phyloP scores from a whole-genome alignment of 2,888 invertebrate genomes.

The Shargacucullia verbasci region DNA sequence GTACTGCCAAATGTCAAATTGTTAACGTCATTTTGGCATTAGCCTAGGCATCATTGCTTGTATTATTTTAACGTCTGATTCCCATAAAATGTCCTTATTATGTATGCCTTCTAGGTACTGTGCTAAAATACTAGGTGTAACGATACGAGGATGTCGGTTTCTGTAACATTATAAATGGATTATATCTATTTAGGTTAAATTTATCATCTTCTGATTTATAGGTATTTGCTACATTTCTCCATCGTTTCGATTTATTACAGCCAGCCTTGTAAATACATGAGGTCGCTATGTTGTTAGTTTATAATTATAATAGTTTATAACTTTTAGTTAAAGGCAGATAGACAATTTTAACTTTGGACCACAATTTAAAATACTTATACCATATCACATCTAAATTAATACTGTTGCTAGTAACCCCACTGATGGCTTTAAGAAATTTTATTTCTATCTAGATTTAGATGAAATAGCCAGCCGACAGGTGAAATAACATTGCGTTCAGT shows the following conservation, averaged over 20 bases:
- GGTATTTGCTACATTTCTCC: neutral
- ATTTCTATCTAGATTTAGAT: slow-evolving; percentile 1
- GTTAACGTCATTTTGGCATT: slow-evolving; percentile 28
- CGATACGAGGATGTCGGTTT: neutral
- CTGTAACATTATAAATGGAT: neutral
- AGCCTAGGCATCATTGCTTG: slow-evolving; percentile 11
- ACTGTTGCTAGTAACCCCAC: too few relatives aligned
- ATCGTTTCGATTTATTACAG: too few relatives aligned
- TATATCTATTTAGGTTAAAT: neutral
- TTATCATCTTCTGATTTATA: too few relatives aligned
- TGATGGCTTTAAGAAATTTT: too few relatives aligned
- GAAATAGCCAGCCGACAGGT: slow-evolving; percentile 16
- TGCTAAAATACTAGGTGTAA: neutral
- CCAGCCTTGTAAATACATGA: too few relatives aligned
- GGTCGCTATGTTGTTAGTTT: too few relatives aligned
- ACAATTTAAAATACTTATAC: too few relatives aligned
- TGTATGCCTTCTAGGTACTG: neutral
- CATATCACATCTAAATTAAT: too few relatives aligned
- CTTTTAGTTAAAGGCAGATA: too few relatives aligned
- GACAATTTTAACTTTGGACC: too few relatives aligned
- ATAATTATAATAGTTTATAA: too few relatives aligned
- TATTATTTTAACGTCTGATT: slow-evolving; percentile 8
- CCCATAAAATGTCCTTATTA: neutral
- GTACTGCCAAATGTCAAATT: slow-evolving; percentile 53
- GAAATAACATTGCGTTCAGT: neutral